These are phyloP conservation scores for Philereme transversata DNA, from an alignment of 2,888 invertebrate genomes.

Conservation along the genomic window DNA sequence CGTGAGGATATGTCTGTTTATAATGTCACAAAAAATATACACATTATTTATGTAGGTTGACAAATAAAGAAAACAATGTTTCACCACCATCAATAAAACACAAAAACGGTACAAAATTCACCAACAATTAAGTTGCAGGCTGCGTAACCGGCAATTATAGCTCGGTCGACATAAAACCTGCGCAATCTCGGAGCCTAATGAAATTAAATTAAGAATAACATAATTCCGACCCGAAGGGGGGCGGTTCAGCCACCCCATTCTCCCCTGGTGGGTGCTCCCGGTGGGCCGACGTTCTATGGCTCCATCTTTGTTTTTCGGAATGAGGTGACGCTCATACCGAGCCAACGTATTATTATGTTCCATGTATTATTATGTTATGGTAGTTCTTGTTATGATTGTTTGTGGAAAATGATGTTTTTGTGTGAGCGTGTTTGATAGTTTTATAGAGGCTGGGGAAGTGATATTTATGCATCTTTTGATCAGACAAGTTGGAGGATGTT, in stretches of 20 bases:
- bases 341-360: slow-evolving; percentile 43
- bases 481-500: slow-evolving; percentile 16
- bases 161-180: slow-evolving; percentile 46
- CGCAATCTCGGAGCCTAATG: slow-evolving; percentile 73
- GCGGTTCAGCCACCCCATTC: slow-evolving; percentile 6
- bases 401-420: slow-evolving; percentile 39
- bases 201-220: slow-evolving; percentile 80
- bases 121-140: slow-evolving; percentile 46
- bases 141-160: slow-evolving; percentile 41
- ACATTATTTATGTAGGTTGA: neutral
- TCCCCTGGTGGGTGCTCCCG: slow-evolving; percentile 3
- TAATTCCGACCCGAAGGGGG: slow-evolving; percentile 51
- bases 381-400: slow-evolving; percentile 39
- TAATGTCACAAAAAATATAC: slow-evolving; percentile 9
- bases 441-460: slow-evolving; percentile 22
- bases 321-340: slow-evolving; percentile 58
- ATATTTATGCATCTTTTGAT: slow-evolving; percentile 28
- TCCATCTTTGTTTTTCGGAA: slow-evolving; percentile 69
- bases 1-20: too few relatives aligned
- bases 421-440: slow-evolving; percentile 32
- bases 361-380: slow-evolving; percentile 51
- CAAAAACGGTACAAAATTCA: slow-evolving; percentile 41
- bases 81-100: slow-evolving; percentile 30
- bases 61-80: neutral
- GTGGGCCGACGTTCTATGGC: slow-evolving; percentile 27